Percentiles rank a stretch among this genome's conserved stretches.
phyloP scores from a whole-genome alignment of 2,888 invertebrate species.

The Cheilosia soror region DNA sequence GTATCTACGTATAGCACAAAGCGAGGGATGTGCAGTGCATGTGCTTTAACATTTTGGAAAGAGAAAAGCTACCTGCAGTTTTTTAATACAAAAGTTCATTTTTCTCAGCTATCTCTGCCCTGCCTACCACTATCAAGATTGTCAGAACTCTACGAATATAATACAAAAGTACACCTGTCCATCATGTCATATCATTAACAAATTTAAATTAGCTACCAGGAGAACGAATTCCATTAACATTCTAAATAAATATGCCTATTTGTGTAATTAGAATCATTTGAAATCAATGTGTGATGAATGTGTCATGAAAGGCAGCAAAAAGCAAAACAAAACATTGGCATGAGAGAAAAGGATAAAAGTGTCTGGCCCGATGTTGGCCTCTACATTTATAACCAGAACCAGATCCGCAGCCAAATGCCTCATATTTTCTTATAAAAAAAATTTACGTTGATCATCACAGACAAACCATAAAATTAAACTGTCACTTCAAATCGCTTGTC shows the following conservation, averaged over 20 bases:
- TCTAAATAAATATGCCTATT: slow-evolving; percentile 12
- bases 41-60: too few species aligned
- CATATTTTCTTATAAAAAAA: slow-evolving; percentile 35
- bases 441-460: slow-evolving; percentile 81
- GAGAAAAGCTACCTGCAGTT: too few species aligned
- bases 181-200: slow-evolving; percentile 18
- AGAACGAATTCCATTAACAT: slow-evolving; percentile 33
- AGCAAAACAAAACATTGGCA: neutral
- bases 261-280: slow-evolving; percentile 21
- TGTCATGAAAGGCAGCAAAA: neutral
- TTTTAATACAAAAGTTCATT: too few species aligned
- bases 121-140: too few species aligned
- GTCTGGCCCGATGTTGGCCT: slow-evolving; percentile 6
- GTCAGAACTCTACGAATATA: neutral
- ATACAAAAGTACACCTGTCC: neutral
- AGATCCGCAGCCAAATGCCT: slow-evolving; percentile 21
- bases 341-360: slow-evolving; percentile 8
- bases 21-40: too few species aligned
- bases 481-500: slow-evolving; percentile 83
- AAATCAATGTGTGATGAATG: slow-evolving; percentile 28
- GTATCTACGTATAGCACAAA: too few species aligned
- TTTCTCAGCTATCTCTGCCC: too few species aligned
- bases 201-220: slow-evolving; percentile 32
- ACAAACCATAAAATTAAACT: slow-evolving; percentile 84
- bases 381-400: slow-evolving; percentile 2